phyloP scores from a whole-genome alignment of 2,113 vertebrate species.

The Ochotona princeps region DNA sequence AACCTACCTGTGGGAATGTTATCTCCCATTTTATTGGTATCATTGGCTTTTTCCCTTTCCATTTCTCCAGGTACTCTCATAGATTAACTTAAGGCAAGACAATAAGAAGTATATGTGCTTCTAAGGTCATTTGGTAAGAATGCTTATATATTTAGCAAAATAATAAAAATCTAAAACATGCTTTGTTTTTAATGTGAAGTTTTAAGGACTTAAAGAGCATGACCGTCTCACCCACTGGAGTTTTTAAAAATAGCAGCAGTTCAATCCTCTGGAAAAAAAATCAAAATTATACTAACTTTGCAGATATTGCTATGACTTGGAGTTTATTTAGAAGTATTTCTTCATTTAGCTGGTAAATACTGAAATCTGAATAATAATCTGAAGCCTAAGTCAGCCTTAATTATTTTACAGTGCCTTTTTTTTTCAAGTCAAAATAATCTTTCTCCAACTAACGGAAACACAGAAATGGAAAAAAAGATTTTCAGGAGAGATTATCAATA shows the following conservation, averaged over 20 bases:
- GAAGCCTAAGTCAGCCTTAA: neutral
- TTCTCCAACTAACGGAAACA: conserved; percentile 3
- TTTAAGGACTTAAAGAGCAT: conserved; percentile 12
- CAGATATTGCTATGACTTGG: neutral
- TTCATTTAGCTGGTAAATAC: conserved; percentile 28
- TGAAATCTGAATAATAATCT: conserved; percentile 25
- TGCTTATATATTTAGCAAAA: neutral
- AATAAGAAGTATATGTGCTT: conserved; percentile 51
- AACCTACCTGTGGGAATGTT: neutral
- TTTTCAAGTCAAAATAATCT: neutral
- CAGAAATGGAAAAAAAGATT: conserved; percentile 15
- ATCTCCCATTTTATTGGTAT: neutral
- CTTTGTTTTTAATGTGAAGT: neutral
- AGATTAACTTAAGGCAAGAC: conserved; percentile 5
- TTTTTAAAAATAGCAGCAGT: neutral
- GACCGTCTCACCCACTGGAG: neutral
- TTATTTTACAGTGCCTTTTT: conserved; percentile 36
- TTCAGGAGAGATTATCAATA: neutral
- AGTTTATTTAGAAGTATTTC: conserved; percentile 40
- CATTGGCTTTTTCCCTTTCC: neutral
- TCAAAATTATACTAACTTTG: neutral
- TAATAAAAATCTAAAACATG: conserved; percentile 50
- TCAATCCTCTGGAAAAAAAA: conserved; percentile 40
- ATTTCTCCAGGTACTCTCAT: conserved; percentile 13
- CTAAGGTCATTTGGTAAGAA: neutral